Base-by-base conservation (phyloP, 2,888 invertebrate genomes). In the Gordius sp. region DNA sequence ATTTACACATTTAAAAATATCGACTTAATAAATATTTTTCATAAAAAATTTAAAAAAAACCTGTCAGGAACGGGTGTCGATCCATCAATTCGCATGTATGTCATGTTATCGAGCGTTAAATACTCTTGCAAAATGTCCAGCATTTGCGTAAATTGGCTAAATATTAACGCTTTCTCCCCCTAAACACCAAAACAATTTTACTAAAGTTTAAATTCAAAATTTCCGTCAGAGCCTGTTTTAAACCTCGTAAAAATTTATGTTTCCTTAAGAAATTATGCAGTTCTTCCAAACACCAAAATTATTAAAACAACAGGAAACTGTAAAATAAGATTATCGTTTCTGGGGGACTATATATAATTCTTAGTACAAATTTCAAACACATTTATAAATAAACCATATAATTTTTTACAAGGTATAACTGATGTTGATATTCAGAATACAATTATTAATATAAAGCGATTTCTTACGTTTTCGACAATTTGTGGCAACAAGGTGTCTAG, bases 121-220 rank as follows among this genome's bases (percentile, higher is more conserved):
- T 82, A 93, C 53, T 79, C 79, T 70, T 89, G 85, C 63, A 93
- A 70, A 61, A 93, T 76, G 70, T 93, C 86, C 67, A 93, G 74
- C 75, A 93, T 77, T 76, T 86, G 84, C 28, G 83, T 82, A 72
- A 91, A 93, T 74, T 93, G 93, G 67, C 85, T 86, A 73, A 93
- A 93, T 62, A 93, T 75, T 59, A 93, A 73, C 61, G 87, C 82
- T 18, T 87, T 75, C 60, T 71, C 66, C 20, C 67, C 68, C 68
- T 66, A 52, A 56, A 64, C 62, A 39, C 8, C 28, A 28, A 27
- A 52, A 58, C 13, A 1, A n/a, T n/a, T n/a, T n/a, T n/a, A n/a
- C n/a, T n/a, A n/a, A n/a, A n/a, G n/a, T n/a, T n/a, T n/a, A n/a
- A n/a, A n/a, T n/a, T n/a, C n/a, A n/a, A n/a, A n/a, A n/a, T n/a